Conservation (phyloP, 1,140 invertebrate genomes). For the Euschistus heros region DNA sequence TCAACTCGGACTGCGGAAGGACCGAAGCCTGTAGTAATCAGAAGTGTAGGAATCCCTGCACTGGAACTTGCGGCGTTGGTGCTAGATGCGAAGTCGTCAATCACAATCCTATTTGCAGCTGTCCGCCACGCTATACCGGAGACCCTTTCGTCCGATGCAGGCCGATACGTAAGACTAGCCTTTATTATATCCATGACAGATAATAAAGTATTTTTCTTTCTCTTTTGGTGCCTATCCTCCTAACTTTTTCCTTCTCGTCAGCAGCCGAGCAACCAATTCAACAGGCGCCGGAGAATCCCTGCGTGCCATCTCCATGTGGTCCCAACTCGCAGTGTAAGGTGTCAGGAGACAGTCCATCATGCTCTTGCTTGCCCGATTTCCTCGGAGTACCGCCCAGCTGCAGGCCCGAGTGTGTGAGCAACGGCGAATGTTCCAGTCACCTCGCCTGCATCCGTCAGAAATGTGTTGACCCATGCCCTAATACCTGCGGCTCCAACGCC, state of each 20-base stretch:
- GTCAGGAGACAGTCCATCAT: slow-evolving; percentile 44
- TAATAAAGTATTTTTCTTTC: neutral
- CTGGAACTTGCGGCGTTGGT: slow-evolving; percentile 42
- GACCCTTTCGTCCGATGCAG: slow-evolving; percentile 64
- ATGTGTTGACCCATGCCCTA: slow-evolving; percentile 46
- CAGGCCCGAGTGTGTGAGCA: slow-evolving; percentile 43
- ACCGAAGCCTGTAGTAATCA: slow-evolving; percentile 43
- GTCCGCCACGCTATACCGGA: slow-evolving; percentile 50
- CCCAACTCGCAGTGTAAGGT: slow-evolving; percentile 51
- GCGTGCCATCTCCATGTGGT: slow-evolving; percentile 50
- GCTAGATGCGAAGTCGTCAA: slow-evolving; percentile 55
- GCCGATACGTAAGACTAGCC: slow-evolving; percentile 39
- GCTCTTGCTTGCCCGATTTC: slow-evolving; percentile 42
- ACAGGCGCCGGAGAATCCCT: slow-evolving; percentile 35
- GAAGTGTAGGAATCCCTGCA: slow-evolving; percentile 46
- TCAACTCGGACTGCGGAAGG: slow-evolving; percentile 41
- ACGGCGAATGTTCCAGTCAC: slow-evolving; percentile 42
- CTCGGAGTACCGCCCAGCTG: slow-evolving; percentile 41
- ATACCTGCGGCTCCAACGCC: slow-evolving; percentile 46
- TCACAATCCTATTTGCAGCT: slow-evolving; percentile 52
- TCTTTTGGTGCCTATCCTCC: neutral
- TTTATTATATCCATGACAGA: neutral
- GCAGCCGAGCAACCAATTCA: slow-evolving; percentile 30
- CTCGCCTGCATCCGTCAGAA: slow-evolving; percentile 45
- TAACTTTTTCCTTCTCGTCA: slow-evolving; percentile 28